These are phyloP conservation scores for Temnothorax ravouxi DNA, from an alignment of 2,888 invertebrate species.

Conservation along the genomic window DNA sequence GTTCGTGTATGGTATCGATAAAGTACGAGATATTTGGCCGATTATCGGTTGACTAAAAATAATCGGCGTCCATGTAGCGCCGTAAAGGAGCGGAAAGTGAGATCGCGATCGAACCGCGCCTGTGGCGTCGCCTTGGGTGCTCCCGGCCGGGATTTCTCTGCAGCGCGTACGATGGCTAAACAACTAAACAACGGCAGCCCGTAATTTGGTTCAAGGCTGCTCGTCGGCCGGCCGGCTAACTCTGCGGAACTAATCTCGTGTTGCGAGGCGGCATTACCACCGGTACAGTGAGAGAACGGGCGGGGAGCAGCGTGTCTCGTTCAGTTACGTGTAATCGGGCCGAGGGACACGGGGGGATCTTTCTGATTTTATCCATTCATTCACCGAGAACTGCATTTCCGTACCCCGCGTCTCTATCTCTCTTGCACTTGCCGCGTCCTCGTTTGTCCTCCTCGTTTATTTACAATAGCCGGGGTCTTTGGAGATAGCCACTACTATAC, in stretches of 20 bases:
- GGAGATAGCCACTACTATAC: conserved; percentile 4
- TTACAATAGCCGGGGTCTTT: conserved; percentile 28
- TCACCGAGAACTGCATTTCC: conserved; percentile 53
- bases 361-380: conserved; percentile 60
- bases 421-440: conserved; percentile 51
- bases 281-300: conserved; percentile 37
- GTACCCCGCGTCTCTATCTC: conserved; percentile 40
- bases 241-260: conserved; percentile 72
- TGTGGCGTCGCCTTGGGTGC: conserved; percentile 31
- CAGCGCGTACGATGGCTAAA: conserved; percentile 71
- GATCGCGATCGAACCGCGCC: conserved; percentile 32
- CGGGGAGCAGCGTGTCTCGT: conserved; percentile 27
- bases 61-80: conserved; percentile 22
- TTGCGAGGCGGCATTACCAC: conserved; percentile 61
- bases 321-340: conserved; percentile 17
- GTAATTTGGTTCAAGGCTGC: conserved; percentile 78
- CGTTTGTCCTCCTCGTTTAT: conserved; percentile 47
- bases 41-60: conserved; percentile 20
- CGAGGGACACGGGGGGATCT: conserved; percentile 33
- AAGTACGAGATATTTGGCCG: conserved; percentile 4
- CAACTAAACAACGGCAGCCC: conserved; percentile 80
- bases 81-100: conserved; percentile 15
- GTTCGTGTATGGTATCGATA: background rate
- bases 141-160: conserved; percentile 59
- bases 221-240: conserved; percentile 64